Percentiles rank a stretch among this genome's conserved stretches.
Conservation (phyloP, 2,797 vertebrate genomes). For the Tympanoctomys barrerae region DNA sequence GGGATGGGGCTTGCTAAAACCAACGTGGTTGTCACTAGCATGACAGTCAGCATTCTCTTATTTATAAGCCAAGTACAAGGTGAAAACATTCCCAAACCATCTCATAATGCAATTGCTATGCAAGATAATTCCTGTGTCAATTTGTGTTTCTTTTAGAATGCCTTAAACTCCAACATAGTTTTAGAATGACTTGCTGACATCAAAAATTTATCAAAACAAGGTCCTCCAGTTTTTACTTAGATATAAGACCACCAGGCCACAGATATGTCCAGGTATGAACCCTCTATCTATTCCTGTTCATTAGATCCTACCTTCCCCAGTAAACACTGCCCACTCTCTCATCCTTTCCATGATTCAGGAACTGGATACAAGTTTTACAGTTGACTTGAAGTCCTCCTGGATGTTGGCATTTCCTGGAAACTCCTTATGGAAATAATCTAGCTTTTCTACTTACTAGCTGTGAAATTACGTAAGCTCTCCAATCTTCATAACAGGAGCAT, state of each 20-base stretch:
- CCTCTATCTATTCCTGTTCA: accelerated
- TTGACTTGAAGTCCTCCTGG: neutral
- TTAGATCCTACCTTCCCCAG: neutral
- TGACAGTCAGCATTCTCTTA: neutral
- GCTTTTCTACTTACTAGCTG: neutral
- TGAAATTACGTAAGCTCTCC: neutral
- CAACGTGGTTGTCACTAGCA: neutral
- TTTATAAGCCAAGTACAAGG: neutral
- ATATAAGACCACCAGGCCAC: neutral
- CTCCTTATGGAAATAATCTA: neutral
- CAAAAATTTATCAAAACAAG: neutral
- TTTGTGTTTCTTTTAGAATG: neutral
- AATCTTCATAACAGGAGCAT: neutral
- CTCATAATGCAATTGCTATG: neutral
- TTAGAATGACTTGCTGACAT: neutral
- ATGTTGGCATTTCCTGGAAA: neutral
- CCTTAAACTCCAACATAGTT: neutral
- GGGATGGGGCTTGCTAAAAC: neutral
- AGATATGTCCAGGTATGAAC: neutral
- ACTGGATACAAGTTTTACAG: neutral
- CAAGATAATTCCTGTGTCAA: neutral
- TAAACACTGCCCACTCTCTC: neutral
- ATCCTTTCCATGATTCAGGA: neutral
- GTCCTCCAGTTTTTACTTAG: neutral
- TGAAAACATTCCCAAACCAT: neutral